Base-by-base conservation (phyloP, 2,113 vertebrate genomes). In the Jacana jacana region DNA sequence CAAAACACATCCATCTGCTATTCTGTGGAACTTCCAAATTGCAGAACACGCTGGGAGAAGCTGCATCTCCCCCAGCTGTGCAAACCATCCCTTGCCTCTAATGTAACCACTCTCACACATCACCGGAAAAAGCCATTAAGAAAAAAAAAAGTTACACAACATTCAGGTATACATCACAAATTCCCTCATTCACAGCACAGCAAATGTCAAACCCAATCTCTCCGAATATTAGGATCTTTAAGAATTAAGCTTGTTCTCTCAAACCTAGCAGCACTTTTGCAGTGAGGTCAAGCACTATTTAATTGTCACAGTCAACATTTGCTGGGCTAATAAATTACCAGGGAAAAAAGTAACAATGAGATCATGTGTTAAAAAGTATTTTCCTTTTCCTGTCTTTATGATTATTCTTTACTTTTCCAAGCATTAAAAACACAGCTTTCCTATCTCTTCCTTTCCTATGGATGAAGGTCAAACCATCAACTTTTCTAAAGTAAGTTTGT, bases 351-450 rank as follows among this genome's bases (percentile, higher is more conserved):
- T 46, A 94, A 82, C 92, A 95, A 92, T 96, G 90, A 96, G 68
- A 91, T 93, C 55, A 90, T 90, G 78, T 79, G 65, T 86, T 77
- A 93, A 90, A 92, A 93, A 90, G 57, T 72, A 66, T 94, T 88
- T 95, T 94, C 82, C 87, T 18, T 92, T 96, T 97, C 89, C 95
- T 93, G 88, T 57, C 93, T 93, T 95, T 96, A 96, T 69, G 88
- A 83, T n/a, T 95, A 76, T 92, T 92, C 73, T 85, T 93, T 78
- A 89, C 64, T 82, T 76, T 93, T 81, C 86, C 7, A 7, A 91
- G 70, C 75, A 68, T 68, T 91, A 93, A 88, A 94, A 81, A 51
- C 65, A 91, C 71, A 91, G 78, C 86, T 91, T 94, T 91, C 92
- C 68, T 70, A 71, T 61, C 72, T 91, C 80, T 72, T 91, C 66